phyloP scores from a whole-genome alignment of 2,113 vertebrate species.

The Ibidorhyncha struthersii region DNA sequence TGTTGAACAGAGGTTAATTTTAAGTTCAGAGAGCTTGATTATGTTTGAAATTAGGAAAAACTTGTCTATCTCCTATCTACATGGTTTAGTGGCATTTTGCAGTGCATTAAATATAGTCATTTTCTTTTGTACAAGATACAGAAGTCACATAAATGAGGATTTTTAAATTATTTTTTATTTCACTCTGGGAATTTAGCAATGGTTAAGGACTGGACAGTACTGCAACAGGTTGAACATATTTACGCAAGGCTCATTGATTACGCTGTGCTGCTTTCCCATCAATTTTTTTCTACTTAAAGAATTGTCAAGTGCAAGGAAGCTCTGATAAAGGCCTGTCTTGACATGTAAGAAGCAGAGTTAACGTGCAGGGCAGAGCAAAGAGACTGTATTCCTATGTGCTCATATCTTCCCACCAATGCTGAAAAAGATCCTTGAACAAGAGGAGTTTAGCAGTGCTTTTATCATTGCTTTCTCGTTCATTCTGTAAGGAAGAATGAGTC shows the following conservation, averaged over 20 bases:
- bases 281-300: background rate
- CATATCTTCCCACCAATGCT: background rate
- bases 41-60: background rate
- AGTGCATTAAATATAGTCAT: background rate
- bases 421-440: background rate
- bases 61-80: background rate
- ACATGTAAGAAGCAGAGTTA: background rate
- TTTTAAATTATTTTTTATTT: background rate
- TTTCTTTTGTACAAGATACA: background rate
- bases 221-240: background rate
- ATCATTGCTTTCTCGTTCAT: background rate
- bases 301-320: background rate
- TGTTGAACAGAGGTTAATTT: background rate
- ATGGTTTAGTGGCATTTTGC: background rate
- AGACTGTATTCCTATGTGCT: background rate
- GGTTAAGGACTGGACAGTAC: background rate
- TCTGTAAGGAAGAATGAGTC: background rate
- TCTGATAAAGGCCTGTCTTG: background rate
- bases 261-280: background rate
- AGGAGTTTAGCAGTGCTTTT: background rate
- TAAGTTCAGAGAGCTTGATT: background rate
- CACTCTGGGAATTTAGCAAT: background rate
- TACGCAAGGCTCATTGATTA: background rate
- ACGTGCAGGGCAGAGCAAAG: background rate
- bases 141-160: background rate